Conservation (phyloP, 2,888 invertebrate species). For the Pteria penguin region DNA sequence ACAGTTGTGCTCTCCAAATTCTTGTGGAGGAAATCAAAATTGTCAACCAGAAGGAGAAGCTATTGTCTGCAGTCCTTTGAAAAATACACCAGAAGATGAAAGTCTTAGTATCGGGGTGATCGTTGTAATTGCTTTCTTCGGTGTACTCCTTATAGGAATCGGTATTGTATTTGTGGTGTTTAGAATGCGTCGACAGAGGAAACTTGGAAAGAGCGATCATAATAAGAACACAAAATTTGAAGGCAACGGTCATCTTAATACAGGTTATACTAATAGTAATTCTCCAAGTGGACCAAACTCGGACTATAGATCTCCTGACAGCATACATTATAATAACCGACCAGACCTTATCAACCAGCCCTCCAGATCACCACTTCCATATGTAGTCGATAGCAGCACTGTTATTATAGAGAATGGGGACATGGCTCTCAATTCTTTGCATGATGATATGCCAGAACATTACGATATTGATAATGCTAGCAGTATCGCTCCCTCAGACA, state of each 20-base stretch:
- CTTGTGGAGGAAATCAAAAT: constrained; percentile 55
- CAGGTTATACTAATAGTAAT: constrained; percentile 54
- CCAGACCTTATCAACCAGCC: constrained; percentile 94
- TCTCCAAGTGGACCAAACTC: constrained; percentile 67
- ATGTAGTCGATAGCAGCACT: constrained; percentile 72
- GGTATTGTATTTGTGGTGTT: constrained; percentile 88
- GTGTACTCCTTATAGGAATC: constrained; percentile 82
- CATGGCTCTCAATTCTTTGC: constrained; percentile 54
- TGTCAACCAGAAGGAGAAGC: constrained; percentile 63
- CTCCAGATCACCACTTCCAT: constrained; percentile 55
- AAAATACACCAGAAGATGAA: constrained; percentile 88
- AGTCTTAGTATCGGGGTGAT: constrained; percentile 95
- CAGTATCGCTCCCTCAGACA: constrained; percentile 97
- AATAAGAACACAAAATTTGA: constrained; percentile 60
- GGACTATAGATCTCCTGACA: constrained; percentile 67
- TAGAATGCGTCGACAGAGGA: constrained; percentile 88
- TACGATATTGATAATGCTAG: constrained; percentile 98
- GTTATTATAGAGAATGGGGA: constrained; percentile 75
- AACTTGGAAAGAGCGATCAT: constrained; percentile 46
- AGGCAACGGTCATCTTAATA: constrained; percentile 82
- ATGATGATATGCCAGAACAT: constrained; percentile 73
- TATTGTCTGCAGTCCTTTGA: constrained; percentile 80
- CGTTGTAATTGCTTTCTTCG: constrained; percentile 95
- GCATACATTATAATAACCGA: constrained; percentile 91
- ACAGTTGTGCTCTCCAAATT: constrained; percentile 60